These are phyloP conservation scores for Limonius californicus DNA, from an alignment of 1,140 invertebrate species.

Conservation along the genomic window DNA sequence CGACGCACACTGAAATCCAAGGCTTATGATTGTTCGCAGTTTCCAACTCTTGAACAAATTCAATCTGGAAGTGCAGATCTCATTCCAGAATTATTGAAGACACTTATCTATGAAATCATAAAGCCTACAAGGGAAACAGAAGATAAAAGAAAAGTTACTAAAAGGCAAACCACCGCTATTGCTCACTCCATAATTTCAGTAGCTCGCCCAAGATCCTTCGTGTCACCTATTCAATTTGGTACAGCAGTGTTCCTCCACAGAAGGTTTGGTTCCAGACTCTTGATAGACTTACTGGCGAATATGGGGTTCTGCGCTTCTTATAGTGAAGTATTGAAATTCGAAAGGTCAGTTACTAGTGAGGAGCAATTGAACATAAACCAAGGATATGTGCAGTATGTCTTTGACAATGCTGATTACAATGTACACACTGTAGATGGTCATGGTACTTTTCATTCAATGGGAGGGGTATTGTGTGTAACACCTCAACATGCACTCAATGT, in stretches of 20 bases:
- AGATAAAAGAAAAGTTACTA: background rate
- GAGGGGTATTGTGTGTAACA: conserved; percentile 14
- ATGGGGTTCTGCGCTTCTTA: background rate
- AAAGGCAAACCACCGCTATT: background rate
- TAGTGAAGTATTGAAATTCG: conserved; percentile 9
- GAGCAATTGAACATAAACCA: background rate
- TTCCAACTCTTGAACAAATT: too few species aligned
- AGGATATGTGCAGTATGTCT: conserved; percentile 25
- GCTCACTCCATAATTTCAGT: background rate
- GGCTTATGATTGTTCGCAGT: too few species aligned
- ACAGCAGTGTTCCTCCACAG: background rate
- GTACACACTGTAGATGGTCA: conserved; percentile 31
- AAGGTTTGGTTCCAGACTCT: background rate
- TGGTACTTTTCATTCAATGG: conserved; percentile 30
- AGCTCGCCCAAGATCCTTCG: conserved; percentile 1
- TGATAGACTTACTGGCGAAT: background rate
- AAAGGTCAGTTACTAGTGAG: conserved; percentile 6
- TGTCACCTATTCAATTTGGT: background rate
- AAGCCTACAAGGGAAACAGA: background rate
- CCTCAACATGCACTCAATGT: conserved; percentile 12
- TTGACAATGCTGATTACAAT: conserved; percentile 41
- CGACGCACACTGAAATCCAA: too few species aligned
- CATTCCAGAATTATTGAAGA: too few species aligned
- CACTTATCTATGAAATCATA: too few species aligned
- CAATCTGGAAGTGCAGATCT: too few species aligned